A percentile compares a stretch with the other conserved stretches of the same genome.
Conservation (phyloP, 2,113 vertebrate genomes). For the Struthidea cinerea region DNA sequence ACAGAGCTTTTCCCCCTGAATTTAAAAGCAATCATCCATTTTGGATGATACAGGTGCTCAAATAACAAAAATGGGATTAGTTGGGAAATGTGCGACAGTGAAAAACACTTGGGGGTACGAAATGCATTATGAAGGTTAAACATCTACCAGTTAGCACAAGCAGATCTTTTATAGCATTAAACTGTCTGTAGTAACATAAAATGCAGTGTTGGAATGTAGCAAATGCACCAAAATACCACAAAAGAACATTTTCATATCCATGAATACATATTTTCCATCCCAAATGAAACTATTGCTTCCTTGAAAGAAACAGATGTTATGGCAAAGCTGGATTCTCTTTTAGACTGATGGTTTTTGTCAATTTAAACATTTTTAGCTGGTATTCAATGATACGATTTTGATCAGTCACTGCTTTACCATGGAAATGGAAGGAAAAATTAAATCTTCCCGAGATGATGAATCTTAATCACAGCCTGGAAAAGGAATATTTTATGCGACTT, state of each 20-base stretch:
- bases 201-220: not conserved
- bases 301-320: slow-evolving; percentile 33
- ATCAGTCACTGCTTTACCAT: not conserved
- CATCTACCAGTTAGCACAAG: not conserved
- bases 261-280: slow-evolving; percentile 35
- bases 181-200: not conserved
- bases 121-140: not conserved
- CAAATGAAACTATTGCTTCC: slow-evolving; percentile 7
- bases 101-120: not conserved
- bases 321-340: not conserved
- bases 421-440: not conserved
- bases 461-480: not conserved
- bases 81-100: not conserved
- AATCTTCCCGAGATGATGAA: not conserved
- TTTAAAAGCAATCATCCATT: not conserved
- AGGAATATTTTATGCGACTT: not conserved
- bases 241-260: not conserved
- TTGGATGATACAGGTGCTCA: not conserved
- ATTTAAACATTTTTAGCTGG: not conserved
- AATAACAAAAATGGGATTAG: not conserved
- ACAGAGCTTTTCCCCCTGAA: not conserved
- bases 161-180: not conserved
- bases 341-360: not conserved
- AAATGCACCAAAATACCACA: not conserved
- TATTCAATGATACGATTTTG: not conserved